Percentiles rank a stretch among this genome's conserved stretches.
Conservation (phyloP, 1,140 invertebrate genomes). For the Dendrolimus kikuchii region DNA sequence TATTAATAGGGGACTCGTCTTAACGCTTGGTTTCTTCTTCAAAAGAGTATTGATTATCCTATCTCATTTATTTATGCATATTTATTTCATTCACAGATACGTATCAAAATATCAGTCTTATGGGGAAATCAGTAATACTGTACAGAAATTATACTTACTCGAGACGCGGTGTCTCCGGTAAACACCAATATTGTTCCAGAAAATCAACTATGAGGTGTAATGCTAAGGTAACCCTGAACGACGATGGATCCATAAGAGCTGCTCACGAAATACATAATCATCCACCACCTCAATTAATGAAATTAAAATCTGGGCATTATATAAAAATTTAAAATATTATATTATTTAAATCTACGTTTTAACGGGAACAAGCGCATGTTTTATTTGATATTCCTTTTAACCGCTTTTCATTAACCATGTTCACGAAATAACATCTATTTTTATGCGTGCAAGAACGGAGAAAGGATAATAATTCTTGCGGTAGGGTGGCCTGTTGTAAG, state of each 20-base stretch:
- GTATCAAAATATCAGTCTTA: constrained; percentile 4
- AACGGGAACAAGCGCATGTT: not conserved
- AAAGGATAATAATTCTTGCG: not conserved
- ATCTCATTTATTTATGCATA: too few species aligned
- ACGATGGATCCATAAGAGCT: not conserved
- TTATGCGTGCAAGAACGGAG: too few species aligned
- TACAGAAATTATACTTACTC: constrained; percentile 7
- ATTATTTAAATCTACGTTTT: constrained; percentile 1
- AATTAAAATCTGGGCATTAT: not conserved
- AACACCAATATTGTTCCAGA: constrained; percentile 5
- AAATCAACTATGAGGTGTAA: not conserved
- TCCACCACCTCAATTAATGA: constrained; percentile 9
- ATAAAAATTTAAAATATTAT: not conserved
- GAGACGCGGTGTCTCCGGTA: not conserved
- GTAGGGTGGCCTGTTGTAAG: not conserved
- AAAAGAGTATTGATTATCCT: too few species aligned
- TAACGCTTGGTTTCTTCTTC: too few species aligned
- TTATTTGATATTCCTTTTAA: too few species aligned
- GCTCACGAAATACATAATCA: constrained; percentile 10
- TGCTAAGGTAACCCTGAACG: constrained; percentile 1
- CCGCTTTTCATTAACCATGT: too few species aligned
- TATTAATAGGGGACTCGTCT: too few species aligned
- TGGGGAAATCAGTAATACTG: not conserved
- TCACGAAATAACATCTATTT: too few species aligned
- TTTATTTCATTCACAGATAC: not conserved